These are phyloP conservation scores for Polypedilum vanderplanki DNA, from an alignment of 1,140 invertebrate species.

Conservation along the genomic window DNA sequence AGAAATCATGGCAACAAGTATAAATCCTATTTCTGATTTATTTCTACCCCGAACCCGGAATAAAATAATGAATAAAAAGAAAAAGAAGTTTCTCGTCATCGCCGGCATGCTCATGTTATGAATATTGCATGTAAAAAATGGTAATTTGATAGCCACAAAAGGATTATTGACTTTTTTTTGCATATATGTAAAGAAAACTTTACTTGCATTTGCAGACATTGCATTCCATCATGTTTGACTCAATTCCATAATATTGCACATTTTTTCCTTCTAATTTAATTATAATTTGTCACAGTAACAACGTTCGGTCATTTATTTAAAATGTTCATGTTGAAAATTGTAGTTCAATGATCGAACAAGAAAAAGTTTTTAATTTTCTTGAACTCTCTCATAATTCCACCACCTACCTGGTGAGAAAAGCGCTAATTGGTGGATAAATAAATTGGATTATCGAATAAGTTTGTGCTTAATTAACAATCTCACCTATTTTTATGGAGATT, in stretches of 20 bases:
- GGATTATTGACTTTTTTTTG: not conserved
- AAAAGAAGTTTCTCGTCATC: not conserved
- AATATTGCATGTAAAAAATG: slow-evolving; percentile 11
- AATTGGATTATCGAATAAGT: too few relatives aligned
- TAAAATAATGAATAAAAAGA: not conserved
- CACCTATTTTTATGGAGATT: too few relatives aligned
- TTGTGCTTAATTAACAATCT: too few relatives aligned
- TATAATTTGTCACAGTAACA: not conserved
- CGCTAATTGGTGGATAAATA: not conserved
- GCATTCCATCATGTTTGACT: not conserved
- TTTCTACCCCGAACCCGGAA: not conserved
- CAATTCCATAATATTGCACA: not conserved
- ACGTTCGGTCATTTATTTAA: not conserved
- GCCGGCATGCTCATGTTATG: not conserved
- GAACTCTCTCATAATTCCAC: not conserved
- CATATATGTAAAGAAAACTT: not conserved
- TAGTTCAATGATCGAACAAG: too few relatives aligned
- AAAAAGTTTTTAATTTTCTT: not conserved
- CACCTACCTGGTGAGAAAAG: not conserved
- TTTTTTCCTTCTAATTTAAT: not conserved
- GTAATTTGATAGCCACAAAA: not conserved
- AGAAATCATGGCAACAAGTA: slow-evolving; percentile 22
- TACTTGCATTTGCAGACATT: not conserved
- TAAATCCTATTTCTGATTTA: slow-evolving; percentile 17
- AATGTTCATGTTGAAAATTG: too few relatives aligned